phyloP scores from a whole-genome alignment of 2,888 invertebrate genomes.

The Drosophila antonietae region DNA sequence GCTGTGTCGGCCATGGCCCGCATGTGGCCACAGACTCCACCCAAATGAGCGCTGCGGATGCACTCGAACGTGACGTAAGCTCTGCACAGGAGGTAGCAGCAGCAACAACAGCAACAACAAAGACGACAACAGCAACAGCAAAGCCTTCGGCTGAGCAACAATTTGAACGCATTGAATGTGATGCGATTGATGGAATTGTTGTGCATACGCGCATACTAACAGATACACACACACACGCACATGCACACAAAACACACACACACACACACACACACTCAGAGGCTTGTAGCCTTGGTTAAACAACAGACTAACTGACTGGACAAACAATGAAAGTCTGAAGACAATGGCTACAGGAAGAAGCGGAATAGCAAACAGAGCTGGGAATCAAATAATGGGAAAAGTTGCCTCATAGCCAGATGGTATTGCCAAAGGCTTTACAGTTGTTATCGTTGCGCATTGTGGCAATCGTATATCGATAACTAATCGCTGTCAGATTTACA shows the following conservation, averaged over 20 bases:
- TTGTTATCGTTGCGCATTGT: neutral
- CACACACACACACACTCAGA: constrained; percentile 14
- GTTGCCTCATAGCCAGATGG: neutral
- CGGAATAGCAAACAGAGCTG: neutral
- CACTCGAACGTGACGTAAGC: constrained; percentile 50
- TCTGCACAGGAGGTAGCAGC: constrained; percentile 3
- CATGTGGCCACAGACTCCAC: constrained; percentile 46
- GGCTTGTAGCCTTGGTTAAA: constrained; percentile 35
- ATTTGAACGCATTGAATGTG: constrained; percentile 58
- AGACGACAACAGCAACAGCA: neutral
- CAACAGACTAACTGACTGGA: constrained; percentile 40
- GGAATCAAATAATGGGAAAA: constrained; percentile 10
- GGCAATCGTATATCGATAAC: neutral
- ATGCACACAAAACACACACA: constrained; percentile 12
- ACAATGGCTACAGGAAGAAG: constrained; percentile 6
- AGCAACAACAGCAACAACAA: constrained; percentile 13
- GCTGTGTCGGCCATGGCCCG: constrained; percentile 25
- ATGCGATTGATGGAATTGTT: constrained; percentile 62
- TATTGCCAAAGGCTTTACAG: neutral
- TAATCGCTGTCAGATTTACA: neutral
- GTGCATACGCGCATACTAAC: constrained; percentile 20
- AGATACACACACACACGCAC: constrained; percentile 9
- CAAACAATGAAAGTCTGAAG: constrained; percentile 29
- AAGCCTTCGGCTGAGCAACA: constrained; percentile 35
- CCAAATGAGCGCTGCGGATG: constrained; percentile 51